These are phyloP conservation scores for Callosobruchus maculatus DNA, from an alignment of 2,888 invertebrate genomes.

Conservation along the genomic window DNA sequence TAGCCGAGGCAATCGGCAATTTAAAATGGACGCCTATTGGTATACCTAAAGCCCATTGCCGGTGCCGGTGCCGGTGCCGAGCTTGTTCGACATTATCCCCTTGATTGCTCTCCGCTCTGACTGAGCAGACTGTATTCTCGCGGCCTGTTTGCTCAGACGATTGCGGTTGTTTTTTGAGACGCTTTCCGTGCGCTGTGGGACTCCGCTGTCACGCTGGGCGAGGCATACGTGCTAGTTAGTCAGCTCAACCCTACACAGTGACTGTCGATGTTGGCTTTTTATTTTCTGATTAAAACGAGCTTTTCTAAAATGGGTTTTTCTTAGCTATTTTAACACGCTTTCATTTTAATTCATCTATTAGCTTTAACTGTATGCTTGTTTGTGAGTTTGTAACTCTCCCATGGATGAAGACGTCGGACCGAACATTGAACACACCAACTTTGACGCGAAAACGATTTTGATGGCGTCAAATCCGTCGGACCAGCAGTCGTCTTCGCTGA, in stretches of 20 bases:
- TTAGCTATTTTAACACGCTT: no score
- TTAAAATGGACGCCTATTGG: constrained; percentile 14
- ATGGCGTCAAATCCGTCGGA: no score
- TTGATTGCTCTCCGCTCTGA: background rate
- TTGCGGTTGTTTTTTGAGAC: background rate
- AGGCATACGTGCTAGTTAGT: background rate
- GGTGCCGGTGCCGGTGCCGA: background rate
- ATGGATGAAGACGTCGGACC: no score
- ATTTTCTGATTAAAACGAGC: no score
- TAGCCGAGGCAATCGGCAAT: constrained; percentile 29
- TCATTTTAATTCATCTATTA: no score
- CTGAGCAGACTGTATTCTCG: background rate
- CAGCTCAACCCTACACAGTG: background rate
- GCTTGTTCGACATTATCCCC: background rate
- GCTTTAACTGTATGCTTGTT: no score
- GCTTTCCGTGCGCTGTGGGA: background rate
- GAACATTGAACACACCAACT: no score
- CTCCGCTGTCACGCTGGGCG: background rate
- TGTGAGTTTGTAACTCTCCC: no score
- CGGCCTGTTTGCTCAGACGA: background rate
- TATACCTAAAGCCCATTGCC: background rate
- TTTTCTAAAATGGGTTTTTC: no score
- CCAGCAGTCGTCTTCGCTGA: no score
- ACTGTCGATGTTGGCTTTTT: no score
- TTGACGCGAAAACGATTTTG: no score